These are phyloP conservation scores for Netelia virgata DNA, from an alignment of 2,888 invertebrate genomes.

Conservation along the genomic window DNA sequence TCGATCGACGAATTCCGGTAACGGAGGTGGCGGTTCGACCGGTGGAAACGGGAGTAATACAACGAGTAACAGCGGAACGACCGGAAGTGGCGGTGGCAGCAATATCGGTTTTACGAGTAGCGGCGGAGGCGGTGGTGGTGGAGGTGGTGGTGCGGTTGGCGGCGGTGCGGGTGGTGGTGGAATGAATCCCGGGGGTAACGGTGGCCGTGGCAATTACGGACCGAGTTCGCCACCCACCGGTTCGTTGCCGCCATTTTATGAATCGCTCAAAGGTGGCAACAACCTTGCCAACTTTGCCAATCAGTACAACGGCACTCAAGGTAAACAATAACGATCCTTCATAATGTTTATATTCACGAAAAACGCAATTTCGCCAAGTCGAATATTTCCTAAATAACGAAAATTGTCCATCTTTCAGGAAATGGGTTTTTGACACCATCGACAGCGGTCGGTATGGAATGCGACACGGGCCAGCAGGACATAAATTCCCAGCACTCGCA, in stretches of 20 bases:
- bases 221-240: constrained; percentile 95
- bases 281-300: constrained; percentile 88
- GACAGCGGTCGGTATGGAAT: constrained; percentile 91
- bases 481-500: constrained; percentile 84
- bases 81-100: constrained; percentile 85
- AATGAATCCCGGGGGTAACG: constrained; percentile 91
- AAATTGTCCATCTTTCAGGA: constrained; percentile 74
- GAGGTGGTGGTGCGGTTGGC: constrained; percentile 87
- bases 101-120: constrained; percentile 87
- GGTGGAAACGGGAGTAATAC: constrained; percentile 61
- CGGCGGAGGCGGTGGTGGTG: constrained; percentile 85
- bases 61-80: constrained; percentile 83
- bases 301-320: constrained; percentile 87
- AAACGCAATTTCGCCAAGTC: neutral
- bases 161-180: constrained; percentile 91
- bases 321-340: constrained; percentile 64
- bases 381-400: neutral
- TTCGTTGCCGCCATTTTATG: constrained; percentile 95
- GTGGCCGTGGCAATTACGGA: constrained; percentile 92
- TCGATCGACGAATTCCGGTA: constrained; percentile 86
- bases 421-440: constrained; percentile 90
- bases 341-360: neutral
- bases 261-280: constrained; percentile 93
- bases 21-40: constrained; percentile 69
- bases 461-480: constrained; percentile 90